phyloP scores from a whole-genome alignment of 2,888 invertebrate genomes.

The Drosophila mimica region DNA sequence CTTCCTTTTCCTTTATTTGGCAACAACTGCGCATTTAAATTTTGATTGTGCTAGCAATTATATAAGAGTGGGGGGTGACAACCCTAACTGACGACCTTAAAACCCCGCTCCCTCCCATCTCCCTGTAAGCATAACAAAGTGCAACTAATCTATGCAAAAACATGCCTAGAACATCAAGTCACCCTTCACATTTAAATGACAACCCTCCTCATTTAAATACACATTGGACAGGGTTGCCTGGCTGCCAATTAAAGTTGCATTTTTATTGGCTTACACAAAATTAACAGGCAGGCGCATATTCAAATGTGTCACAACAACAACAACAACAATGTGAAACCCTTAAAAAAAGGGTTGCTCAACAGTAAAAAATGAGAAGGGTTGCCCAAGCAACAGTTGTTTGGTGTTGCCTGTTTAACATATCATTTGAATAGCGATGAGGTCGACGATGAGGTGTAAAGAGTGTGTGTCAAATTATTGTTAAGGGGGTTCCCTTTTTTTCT shows the following conservation, averaged over 20 bases:
- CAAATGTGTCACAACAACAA: conserved; percentile 60
- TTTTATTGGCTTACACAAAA: conserved; percentile 78
- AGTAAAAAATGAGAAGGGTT: conserved; percentile 24
- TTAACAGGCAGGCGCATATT: conserved; percentile 59
- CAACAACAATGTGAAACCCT: conserved; percentile 13
- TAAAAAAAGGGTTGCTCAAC: conserved; percentile 51
- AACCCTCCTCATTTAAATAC: conserved; percentile 53
- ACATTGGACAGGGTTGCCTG: conserved; percentile 63
- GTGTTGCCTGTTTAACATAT: conserved; percentile 69
- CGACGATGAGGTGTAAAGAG: conserved; percentile 71
- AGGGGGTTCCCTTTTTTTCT: conserved; percentile 19
- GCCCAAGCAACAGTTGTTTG: conserved; percentile 67
- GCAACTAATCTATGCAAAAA: conserved; percentile 79
- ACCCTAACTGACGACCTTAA: conserved; percentile 43
- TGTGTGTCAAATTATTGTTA: conserved; percentile 30
- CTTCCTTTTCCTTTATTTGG: conserved; percentile 11
- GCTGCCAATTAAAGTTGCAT: conserved; percentile 72
- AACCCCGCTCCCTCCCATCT: not conserved
- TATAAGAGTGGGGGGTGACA: conserved; percentile 36
- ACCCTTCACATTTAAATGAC: conserved; percentile 31
- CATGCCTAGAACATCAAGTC: conserved; percentile 55
- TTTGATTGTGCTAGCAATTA: conserved; percentile 69
- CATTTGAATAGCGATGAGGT: conserved; percentile 78
- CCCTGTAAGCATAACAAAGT: conserved; percentile 59
- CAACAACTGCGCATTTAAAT: conserved; percentile 70